These are phyloP conservation scores for Crotalus helleri DNA, from an alignment of 2,113 vertebrate genomes.

Conservation along the genomic window DNA sequence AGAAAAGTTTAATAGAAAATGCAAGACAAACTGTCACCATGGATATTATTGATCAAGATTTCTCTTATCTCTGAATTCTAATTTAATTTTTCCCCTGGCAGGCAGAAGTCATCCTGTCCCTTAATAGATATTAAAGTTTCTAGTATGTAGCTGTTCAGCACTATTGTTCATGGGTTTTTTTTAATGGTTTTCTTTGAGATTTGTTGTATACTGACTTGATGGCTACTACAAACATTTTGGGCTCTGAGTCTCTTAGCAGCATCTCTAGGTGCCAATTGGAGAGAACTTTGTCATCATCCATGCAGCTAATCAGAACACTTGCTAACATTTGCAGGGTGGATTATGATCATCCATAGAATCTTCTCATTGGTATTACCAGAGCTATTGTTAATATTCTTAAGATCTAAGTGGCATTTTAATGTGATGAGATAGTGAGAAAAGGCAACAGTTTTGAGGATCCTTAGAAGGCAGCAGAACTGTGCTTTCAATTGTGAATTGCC, in stretches of 20 bases:
- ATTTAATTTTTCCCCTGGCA: slow-evolving; percentile 12
- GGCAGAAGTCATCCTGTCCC: slow-evolving; percentile 46
- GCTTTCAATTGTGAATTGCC: background rate
- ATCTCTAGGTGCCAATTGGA: background rate
- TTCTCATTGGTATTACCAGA: background rate
- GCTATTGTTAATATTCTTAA: background rate
- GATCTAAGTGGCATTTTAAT: background rate
- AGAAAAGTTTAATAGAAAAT: slow-evolving; percentile 37
- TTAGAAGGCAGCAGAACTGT: background rate
- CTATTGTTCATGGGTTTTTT: background rate
- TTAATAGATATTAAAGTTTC: slow-evolving; percentile 57
- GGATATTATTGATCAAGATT: slow-evolving; percentile 51
- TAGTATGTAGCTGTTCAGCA: slow-evolving; percentile 44
- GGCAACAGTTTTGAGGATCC: background rate
- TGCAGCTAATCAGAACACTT: too few relatives aligned
- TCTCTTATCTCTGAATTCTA: slow-evolving; percentile 25
- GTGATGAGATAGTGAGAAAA: background rate
- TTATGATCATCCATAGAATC: background rate
- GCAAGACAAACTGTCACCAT: slow-evolving; percentile 27
- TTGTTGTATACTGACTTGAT: background rate
- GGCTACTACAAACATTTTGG: background rate
- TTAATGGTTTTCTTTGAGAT: background rate
- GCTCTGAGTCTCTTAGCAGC: background rate
- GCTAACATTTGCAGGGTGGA: too few relatives aligned
- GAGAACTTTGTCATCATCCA: background rate